Evolutionary conservation across 2,888 invertebrate genomes (phyloP).

Genomic region (Nomada ruficornis): DNA sequence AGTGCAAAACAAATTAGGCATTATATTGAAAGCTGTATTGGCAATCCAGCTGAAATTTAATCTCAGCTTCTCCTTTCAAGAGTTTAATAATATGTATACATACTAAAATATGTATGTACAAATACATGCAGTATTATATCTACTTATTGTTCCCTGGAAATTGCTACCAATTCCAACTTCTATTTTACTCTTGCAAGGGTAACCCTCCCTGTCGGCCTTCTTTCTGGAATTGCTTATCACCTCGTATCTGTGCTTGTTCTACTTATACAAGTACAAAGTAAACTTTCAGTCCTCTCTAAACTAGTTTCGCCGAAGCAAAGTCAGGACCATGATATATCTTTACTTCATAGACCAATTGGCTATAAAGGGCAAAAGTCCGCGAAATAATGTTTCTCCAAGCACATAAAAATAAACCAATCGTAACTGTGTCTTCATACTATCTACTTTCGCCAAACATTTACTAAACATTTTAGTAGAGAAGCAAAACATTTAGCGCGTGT

Average conservation of each 20-base stretch:
- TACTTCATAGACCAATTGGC: background rate
- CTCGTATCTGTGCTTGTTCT: conserved; percentile 23
- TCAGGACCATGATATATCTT: conserved; percentile 13
- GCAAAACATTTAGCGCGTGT: no score
- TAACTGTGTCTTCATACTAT: background rate
- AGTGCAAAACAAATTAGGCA: no score
- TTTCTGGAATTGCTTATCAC: conserved; percentile 34
- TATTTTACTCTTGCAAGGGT: conserved; percentile 3
- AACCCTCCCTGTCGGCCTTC: background rate
- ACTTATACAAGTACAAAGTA: conserved; percentile 10
- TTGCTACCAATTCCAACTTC: conserved; percentile 3
- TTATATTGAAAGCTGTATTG: no score
- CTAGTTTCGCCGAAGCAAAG: background rate
- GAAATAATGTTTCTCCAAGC: no score
- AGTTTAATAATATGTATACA: no score
- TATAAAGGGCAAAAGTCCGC: background rate
- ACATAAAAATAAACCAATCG: background rate
- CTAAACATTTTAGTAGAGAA: no score
- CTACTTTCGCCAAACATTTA: no score
- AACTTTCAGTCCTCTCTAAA: conserved; percentile 27
- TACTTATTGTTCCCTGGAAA: background rate
- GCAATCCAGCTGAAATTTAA: no score
- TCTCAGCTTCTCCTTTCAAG: no score
- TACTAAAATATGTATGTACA: background rate
- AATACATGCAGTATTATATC: background rate